Evolutionary conservation across 2,113 vertebrate genomes (phyloP).

Genomic region (Danionella cerebrum): DNA sequence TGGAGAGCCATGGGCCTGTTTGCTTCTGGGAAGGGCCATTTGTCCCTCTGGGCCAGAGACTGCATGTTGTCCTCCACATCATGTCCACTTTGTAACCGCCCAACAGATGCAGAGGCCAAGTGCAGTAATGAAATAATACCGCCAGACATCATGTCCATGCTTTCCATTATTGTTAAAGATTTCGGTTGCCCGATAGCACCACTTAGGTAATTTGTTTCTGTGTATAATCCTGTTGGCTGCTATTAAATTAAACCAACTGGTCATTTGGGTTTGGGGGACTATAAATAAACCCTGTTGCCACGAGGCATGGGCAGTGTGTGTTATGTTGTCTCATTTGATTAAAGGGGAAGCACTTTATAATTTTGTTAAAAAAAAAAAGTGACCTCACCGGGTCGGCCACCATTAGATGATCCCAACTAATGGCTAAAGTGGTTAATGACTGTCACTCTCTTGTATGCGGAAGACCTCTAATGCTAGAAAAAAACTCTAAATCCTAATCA

Average conservation of each 20-base stretch:
- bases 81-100: conserved; percentile 41
- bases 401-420: conserved; percentile 49
- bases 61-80: conserved; percentile 47
- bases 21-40: neutral
- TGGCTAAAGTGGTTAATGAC: conserved; percentile 62
- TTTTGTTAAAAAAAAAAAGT: conserved; percentile 61
- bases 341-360: conserved; percentile 68
- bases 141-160: conserved; percentile 67
- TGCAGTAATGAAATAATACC: conserved; percentile 64
- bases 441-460: conserved; percentile 25
- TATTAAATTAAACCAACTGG: conserved; percentile 75
- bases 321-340: conserved; percentile 68
- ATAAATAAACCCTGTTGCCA: conserved; percentile 68
- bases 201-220: conserved; percentile 76
- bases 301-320: conserved; percentile 54
- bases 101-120: conserved; percentile 62
- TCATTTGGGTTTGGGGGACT: conserved; percentile 65
- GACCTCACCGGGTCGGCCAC: conserved; percentile 53
- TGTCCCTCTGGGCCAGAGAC: conserved; percentile 41
- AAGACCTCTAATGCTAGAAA: neutral
- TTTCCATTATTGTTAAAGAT: conserved; percentile 73
- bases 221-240: conserved; percentile 71
- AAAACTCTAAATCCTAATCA: neutral
- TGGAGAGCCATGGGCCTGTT: neutral
- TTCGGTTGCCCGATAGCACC: conserved; percentile 60